Base-by-base conservation (phyloP, 2,797 vertebrate species). In the Scarus forsteni region DNA sequence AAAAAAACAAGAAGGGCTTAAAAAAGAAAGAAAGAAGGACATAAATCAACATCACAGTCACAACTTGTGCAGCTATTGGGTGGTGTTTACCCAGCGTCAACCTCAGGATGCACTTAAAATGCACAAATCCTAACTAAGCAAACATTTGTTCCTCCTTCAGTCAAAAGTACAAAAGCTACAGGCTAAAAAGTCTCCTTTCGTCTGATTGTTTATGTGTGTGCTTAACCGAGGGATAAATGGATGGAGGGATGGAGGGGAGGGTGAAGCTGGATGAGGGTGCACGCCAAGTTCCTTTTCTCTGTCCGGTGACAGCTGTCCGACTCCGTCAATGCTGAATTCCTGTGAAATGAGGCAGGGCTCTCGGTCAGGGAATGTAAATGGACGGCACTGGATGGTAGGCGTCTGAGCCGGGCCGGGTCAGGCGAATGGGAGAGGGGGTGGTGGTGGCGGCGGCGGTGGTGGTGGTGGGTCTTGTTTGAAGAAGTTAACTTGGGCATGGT, bases 401-500 rank as follows among this genome's bases (percentile, higher is more conserved):
- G 52, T 58, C 19, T 8, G 72, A 42, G 52, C 35, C 10, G 50
- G 35, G 59, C 11, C 10, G n/a, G 48, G 51, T 10, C 74, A n/a
- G 50, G 40, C 76, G 74, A 66, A 44, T 71, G 77, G 80, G 80
- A 69, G 71, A 54, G 15, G 81, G 59, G 9, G 35, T 8, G 15
- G 60, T 6, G 45, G 15, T 15, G 45, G 45, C n/a, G 14, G n/a
- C 8, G 45, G 15, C 7, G 45, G 45, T 46, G 14, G n/a, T 15
- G 39, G 79, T 50, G 76, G 73, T 51, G 81, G 36, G 74, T 59
- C 82, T 83, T 93, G 93, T 94, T 94, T 94, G 92, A 94, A 92
- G 95, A 93, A 96, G 96, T 96, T 95, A 95, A 95, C 95, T 96
- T 93, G 94, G 94, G 93, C 95, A 95, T 95, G 95, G 96, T 96